Percentiles rank a stretch among this genome's conserved stretches.
These are phyloP conservation scores for Agelas oroides DNA, from an alignment of 37 sponge, comb jelly and placozoan genomes.

Conservation along the genomic window DNA sequence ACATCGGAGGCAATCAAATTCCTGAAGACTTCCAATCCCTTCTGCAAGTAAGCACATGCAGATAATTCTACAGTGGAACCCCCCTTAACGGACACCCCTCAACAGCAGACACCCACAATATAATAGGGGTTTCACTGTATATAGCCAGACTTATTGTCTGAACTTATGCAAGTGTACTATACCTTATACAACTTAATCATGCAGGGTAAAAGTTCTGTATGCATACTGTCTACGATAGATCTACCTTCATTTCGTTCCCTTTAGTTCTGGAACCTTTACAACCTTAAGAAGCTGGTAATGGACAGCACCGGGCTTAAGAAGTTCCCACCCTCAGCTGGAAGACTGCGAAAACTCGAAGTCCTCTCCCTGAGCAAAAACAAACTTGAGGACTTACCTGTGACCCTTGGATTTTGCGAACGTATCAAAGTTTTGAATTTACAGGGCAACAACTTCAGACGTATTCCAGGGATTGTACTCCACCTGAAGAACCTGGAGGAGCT, in stretches of 20 bases:
- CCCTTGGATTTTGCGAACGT: conserved; percentile 61
- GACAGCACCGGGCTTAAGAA: conserved; percentile 25
- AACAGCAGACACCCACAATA: too few relatives aligned
- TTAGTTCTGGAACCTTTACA: conserved; percentile 69
- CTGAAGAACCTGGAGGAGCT: conserved; percentile 50
- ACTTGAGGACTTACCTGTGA: conserved; percentile 62
- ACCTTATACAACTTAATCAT: too few relatives aligned
- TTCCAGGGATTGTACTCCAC: conserved; percentile 57
- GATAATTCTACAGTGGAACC: neutral
- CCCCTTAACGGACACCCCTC: too few relatives aligned
- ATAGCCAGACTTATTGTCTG: too few relatives aligned
- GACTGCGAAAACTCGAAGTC: conserved; percentile 57
- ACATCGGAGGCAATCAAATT: conserved; percentile 25
- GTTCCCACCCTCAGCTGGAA: conserved; percentile 71
- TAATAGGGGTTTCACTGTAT: too few relatives aligned
- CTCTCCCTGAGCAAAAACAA: conserved; percentile 58
- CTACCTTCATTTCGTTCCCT: neutral
- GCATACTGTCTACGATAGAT: too few relatives aligned
- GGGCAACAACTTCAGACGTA: conserved; percentile 17
- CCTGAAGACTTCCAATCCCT: conserved; percentile 28
- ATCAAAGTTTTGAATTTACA: conserved; percentile 38
- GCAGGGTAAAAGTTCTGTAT: too few relatives aligned
- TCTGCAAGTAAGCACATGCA: conserved; percentile 48
- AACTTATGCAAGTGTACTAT: too few relatives aligned
- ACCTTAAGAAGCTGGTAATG: conserved; percentile 56